phyloP scores from a whole-genome alignment of 2,888 invertebrate species.

The Acrobasis consociella region DNA sequence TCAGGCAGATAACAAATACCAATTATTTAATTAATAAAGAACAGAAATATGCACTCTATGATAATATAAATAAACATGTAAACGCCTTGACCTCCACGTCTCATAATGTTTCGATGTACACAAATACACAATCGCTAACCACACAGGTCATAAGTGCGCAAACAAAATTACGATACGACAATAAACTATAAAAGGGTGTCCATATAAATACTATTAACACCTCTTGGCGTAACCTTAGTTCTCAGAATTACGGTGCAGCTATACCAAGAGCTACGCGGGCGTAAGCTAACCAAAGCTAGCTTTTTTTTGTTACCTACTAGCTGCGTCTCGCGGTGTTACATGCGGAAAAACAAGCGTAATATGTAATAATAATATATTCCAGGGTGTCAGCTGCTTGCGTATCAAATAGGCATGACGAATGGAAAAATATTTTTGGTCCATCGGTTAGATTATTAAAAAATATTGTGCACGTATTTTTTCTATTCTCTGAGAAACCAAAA shows the following conservation, averaged over 20 bases:
- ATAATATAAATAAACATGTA: neutral
- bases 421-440: no score
- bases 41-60: neutral
- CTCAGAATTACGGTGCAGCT: neutral
- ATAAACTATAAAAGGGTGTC: conserved; percentile 38
- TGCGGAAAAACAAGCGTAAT: no score
- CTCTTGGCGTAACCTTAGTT: conserved; percentile 30
- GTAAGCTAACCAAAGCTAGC: neutral
- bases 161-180: conserved; percentile 31
- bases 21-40: neutral
- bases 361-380: no score
- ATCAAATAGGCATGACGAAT: no score
- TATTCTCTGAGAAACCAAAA: no score
- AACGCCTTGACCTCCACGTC: conserved; percentile 6
- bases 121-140: conserved; percentile 15
- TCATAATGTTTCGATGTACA: conserved; percentile 8
- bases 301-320: no score
- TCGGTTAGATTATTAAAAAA: no score
- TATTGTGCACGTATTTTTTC: no score
- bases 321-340: no score
- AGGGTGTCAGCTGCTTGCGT: no score
- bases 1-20: no score
- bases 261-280: neutral
- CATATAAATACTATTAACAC: conserved; percentile 48
- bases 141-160: conserved; percentile 31